phyloP scores from a whole-genome alignment of 2,888 invertebrate species.

The Polymixis flavicincta region DNA sequence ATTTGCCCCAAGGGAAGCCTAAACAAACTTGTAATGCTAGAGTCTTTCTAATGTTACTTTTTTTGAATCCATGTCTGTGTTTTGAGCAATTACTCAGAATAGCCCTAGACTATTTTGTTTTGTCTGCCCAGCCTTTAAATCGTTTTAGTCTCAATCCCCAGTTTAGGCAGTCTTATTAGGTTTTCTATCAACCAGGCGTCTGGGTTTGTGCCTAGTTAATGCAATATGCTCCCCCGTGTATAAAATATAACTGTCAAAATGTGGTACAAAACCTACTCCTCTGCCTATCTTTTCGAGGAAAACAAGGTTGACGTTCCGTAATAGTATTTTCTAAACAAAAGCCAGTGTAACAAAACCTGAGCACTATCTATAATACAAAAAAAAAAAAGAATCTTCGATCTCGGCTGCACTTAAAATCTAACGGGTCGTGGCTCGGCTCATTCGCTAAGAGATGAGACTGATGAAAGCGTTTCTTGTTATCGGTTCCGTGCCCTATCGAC shows the following conservation, averaged over 20 bases:
- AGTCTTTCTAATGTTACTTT: not conserved
- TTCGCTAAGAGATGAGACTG: slow-evolving; percentile 47
- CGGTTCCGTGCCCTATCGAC: slow-evolving; percentile 69
- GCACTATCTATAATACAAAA: slow-evolving; percentile 6
- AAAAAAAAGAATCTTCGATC: slow-evolving; percentile 21
- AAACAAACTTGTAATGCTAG: slow-evolving; percentile 2
- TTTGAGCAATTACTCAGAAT: not conserved
- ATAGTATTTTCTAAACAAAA: slow-evolving; percentile 1
- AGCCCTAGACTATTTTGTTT: not conserved
- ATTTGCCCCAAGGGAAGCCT: not conserved
- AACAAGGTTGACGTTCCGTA: not conserved
- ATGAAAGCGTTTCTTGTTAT: slow-evolving; percentile 64
- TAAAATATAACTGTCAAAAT: not conserved
- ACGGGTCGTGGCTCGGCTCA: slow-evolving; percentile 15
- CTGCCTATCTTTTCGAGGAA: not conserved
- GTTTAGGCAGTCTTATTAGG: too few species aligned
- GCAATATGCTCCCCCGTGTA: not conserved
- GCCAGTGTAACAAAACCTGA: not conserved
- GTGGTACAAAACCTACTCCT: not conserved
- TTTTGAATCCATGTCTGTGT: not conserved
- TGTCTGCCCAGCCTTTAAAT: not conserved
- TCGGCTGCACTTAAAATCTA: slow-evolving; percentile 41
- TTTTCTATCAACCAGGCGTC: not conserved
- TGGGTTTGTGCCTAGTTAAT: not conserved
- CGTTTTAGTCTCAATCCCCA: not conserved